Percentiles rank a stretch among this genome's conserved stretches.
Conservation (phyloP, 2,888 invertebrate genomes). For the Arrhopalites spinosus region DNA sequence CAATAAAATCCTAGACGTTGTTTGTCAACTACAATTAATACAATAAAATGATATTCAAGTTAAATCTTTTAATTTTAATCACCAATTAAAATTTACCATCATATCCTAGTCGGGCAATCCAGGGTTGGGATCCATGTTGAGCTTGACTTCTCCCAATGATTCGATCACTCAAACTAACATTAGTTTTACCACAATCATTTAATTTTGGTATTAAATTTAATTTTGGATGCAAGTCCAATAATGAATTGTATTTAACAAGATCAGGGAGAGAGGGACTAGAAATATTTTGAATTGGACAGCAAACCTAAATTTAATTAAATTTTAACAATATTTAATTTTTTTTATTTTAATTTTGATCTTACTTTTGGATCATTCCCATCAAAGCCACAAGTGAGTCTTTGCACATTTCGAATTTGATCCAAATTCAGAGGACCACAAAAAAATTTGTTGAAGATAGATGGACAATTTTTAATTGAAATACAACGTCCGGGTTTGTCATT, state of each 20-base stretch:
- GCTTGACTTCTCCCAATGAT: conserved; percentile 38
- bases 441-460: not conserved
- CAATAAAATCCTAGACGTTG: conserved; percentile 27
- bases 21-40: not conserved
- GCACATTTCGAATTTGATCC: conserved; percentile 20
- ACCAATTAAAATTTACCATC: conserved; percentile 27
- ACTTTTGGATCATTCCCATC: conserved; percentile 29
- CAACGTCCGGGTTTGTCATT: conserved; percentile 18
- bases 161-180: conserved; percentile 30
- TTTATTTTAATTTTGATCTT: not conserved
- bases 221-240: conserved; percentile 32
- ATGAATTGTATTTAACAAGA: too few relatives aligned
- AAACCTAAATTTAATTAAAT: conserved; percentile 11
- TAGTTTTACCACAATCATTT: conserved; percentile 39
- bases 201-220: conserved; percentile 40
- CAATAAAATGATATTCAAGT: not conserved
- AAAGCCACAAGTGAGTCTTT: conserved; percentile 38
- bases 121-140: conserved; percentile 44
- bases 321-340: not conserved
- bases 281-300: conserved; percentile 19
- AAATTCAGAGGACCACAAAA: not conserved
- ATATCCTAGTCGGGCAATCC: conserved; percentile 47
- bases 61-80: not conserved
- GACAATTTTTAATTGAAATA: conserved; percentile 26
- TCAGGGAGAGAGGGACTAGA: not conserved